A percentile compares a stretch with the other conserved stretches of the same genome.
Evolutionary conservation across 2,113 vertebrate genomes (phyloP).

Genomic region (Pelecanus crispus): DNA sequence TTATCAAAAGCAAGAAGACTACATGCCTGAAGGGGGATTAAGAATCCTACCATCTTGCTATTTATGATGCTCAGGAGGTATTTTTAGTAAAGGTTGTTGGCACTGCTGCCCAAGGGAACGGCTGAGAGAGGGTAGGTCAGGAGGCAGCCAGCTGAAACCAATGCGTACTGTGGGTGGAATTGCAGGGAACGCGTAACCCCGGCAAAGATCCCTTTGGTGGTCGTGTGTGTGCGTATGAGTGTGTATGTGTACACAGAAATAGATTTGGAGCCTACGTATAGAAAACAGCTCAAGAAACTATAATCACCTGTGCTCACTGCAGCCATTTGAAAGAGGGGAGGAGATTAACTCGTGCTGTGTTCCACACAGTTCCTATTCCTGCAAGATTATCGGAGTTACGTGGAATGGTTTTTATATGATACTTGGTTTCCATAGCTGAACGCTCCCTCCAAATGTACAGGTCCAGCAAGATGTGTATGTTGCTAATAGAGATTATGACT

Average conservation of each 20-base stretch:
- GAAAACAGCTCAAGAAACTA: neutral
- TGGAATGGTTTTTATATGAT: neutral
- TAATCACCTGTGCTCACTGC: neutral
- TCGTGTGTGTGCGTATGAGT: fast-evolving
- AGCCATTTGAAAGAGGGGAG: neutral
- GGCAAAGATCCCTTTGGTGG: neutral
- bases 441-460: neutral
- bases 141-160: neutral
- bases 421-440: neutral
- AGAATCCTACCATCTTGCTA: slow-evolving; percentile 8
- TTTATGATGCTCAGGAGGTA: slow-evolving; percentile 30
- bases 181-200: neutral
- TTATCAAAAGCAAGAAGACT: slow-evolving; percentile 19
- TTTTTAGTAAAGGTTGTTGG: slow-evolving; percentile 35
- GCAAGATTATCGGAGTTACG: neutral
- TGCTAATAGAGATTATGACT: neutral
- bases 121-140: slow-evolving; percentile 8
- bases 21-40: neutral
- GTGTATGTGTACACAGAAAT: no score
- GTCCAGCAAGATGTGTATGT: neutral
- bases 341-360: neutral
- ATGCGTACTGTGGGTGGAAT: neutral
- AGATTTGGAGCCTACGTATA: neutral
- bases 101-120: neutral
- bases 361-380: neutral